These are phyloP conservation scores for Caligus rogercresseyi DNA, from an alignment of 1,140 invertebrate species.

Conservation along the genomic window DNA sequence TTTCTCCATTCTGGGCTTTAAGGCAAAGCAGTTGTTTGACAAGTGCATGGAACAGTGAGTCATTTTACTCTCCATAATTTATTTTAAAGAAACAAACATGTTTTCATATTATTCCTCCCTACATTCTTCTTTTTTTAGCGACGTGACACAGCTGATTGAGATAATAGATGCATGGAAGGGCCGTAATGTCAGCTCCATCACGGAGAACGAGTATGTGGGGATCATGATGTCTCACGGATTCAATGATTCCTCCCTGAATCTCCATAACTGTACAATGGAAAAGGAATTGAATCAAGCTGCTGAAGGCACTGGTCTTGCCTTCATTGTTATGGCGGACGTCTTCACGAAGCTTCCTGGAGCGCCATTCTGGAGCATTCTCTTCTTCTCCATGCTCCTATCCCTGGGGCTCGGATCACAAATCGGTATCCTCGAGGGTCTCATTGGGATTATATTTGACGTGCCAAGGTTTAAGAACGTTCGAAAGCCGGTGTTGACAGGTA, in stretches of 20 bases:
- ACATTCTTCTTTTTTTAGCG: neutral
- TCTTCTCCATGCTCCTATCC: slow-evolving; percentile 78
- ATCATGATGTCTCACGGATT: neutral
- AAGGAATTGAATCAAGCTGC: slow-evolving; percentile 36
- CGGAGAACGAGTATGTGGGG: neutral
- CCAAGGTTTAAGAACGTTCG: slow-evolving; percentile 30
- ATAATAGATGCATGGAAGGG: neutral
- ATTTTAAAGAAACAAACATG: neutral
- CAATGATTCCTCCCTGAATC: neutral
- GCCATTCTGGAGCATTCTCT: slow-evolving; percentile 78
- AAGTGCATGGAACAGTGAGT: slow-evolving; percentile 28
- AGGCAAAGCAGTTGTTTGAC: slow-evolving; percentile 25
- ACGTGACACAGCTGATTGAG: neutral
- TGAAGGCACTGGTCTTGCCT: slow-evolving; percentile 74
- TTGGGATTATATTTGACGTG: slow-evolving; percentile 36
- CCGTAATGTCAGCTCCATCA: neutral
- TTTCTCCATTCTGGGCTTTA: slow-evolving; percentile 27
- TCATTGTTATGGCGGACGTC: slow-evolving; percentile 29
- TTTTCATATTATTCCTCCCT: neutral
- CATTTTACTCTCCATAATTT: neutral
- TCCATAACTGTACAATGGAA: slow-evolving; percentile 13
- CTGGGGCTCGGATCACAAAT: slow-evolving; percentile 78
- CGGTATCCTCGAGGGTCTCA: slow-evolving; percentile 32
- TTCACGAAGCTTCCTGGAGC: slow-evolving; percentile 64
- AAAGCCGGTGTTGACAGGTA: slow-evolving; percentile 31